Evolutionary conservation across 2,888 invertebrate genomes (phyloP).

Genomic region (Agrypnus murinus): DNA sequence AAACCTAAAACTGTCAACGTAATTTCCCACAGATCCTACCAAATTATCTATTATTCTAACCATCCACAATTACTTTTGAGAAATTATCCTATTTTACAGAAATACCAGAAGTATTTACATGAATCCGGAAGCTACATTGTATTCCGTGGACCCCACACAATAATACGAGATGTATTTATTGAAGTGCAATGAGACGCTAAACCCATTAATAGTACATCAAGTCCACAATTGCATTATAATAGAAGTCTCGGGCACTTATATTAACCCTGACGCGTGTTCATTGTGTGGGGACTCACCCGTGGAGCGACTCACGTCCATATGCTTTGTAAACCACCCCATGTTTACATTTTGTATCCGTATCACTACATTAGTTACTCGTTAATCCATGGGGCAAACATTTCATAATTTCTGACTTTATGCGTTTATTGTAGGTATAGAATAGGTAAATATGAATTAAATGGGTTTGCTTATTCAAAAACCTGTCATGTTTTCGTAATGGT

Average conservation of each 20-base stretch:
- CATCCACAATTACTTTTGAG: no score
- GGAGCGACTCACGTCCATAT: slow-evolving; percentile 57
- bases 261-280: slow-evolving; percentile 64
- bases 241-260: slow-evolving; percentile 61
- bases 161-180: slow-evolving; percentile 48
- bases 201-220: slow-evolving; percentile 65
- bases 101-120: slow-evolving; percentile 44
- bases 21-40: no score
- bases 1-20: no score
- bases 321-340: slow-evolving; percentile 62
- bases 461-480: no score
- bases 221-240: slow-evolving; percentile 66
- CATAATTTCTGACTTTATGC: slow-evolving; percentile 18
- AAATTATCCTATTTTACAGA: neutral
- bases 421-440: neutral
- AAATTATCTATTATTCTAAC: no score
- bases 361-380: slow-evolving; percentile 67
- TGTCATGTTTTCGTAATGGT: no score
- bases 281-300: slow-evolving; percentile 58
- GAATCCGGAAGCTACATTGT: slow-evolving; percentile 33
- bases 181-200: slow-evolving; percentile 63
- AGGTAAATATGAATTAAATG: neutral
- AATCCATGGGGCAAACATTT: slow-evolving; percentile 61
- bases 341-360: slow-evolving; percentile 67
- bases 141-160: slow-evolving; percentile 30